Conservation (phyloP, 2,888 invertebrate species). For the Ophioninae sp. region DNA sequence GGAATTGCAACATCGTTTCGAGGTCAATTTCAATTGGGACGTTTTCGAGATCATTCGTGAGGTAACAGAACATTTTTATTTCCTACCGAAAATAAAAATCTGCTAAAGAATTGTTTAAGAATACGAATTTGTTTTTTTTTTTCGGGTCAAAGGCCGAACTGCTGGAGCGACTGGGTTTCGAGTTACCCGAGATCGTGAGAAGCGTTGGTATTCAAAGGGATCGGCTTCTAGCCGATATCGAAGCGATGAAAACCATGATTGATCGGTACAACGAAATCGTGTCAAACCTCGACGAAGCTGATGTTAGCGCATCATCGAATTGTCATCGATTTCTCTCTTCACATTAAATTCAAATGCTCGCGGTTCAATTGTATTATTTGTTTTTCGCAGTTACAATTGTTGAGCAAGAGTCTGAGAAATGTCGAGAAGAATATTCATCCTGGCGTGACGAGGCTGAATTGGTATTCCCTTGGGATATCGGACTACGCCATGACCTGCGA, state of each 20-base stretch:
- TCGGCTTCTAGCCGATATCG: slow-evolving; percentile 85
- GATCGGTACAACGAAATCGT: slow-evolving; percentile 86
- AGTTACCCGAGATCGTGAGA: slow-evolving; percentile 82
- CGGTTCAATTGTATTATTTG: neutral
- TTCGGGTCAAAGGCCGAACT: slow-evolving; percentile 83
- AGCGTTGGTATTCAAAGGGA: slow-evolving; percentile 85
- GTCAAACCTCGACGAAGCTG: slow-evolving; percentile 86
- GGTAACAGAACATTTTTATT: slow-evolving; percentile 62
- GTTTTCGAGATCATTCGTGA: slow-evolving; percentile 88
- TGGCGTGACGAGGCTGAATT: slow-evolving; percentile 91
- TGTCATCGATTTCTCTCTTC: neutral
- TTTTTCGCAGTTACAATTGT: slow-evolving; percentile 83
- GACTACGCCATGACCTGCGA: slow-evolving; percentile 86
- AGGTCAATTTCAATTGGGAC: slow-evolving; percentile 85
- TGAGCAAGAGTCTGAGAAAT: slow-evolving; percentile 86
- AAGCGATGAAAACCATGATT: slow-evolving; percentile 84
- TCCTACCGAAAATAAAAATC: neutral
- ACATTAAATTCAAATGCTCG: neutral
- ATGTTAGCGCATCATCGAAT: slow-evolving; percentile 80
- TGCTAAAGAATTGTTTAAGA: neutral
- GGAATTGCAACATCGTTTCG: slow-evolving; percentile 86
- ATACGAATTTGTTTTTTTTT: neutral
- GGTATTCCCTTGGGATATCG: slow-evolving; percentile 91
- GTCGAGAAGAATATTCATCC: slow-evolving; percentile 90
- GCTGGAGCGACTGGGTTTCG: slow-evolving; percentile 87